Conservation (phyloP, 2,797 vertebrate species). For the Basileuterus tristriatus region DNA sequence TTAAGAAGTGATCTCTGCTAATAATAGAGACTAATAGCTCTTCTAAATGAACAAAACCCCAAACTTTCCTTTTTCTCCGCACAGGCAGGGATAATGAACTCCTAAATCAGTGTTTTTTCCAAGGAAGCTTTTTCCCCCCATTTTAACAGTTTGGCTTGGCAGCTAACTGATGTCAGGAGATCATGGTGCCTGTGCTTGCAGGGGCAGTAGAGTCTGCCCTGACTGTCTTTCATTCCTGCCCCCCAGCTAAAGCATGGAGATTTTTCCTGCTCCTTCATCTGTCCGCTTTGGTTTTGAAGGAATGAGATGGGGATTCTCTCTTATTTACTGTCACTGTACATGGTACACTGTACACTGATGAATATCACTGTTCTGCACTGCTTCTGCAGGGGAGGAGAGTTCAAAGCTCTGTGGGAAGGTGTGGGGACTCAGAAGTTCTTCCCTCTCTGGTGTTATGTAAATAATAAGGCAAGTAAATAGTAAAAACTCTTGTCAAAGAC, state of each 20-base stretch:
- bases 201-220: background rate
- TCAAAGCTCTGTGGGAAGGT: background rate
- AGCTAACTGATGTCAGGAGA: background rate
- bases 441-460: background rate
- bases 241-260: background rate
- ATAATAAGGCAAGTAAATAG: background rate
- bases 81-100: constrained; percentile 24
- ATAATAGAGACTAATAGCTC: constrained; percentile 13
- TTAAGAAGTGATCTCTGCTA: constrained; percentile 53
- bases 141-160: background rate
- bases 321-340: background rate
- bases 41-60: background rate
- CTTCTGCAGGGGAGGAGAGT: background rate
- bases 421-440: background rate
- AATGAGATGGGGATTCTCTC: background rate
- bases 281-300: background rate
- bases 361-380: background rate
- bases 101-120: constrained; percentile 24
- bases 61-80: background rate
- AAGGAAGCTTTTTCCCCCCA: background rate
- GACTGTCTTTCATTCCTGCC: background rate
- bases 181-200: background rate
- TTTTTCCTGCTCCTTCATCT: background rate
- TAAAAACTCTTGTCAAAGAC: background rate
- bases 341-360: background rate